Evolutionary conservation across 1,140 invertebrate species (phyloP), one percentile per base, ranked within the genome.

Genomic region (Cydia pomonella): DNA sequence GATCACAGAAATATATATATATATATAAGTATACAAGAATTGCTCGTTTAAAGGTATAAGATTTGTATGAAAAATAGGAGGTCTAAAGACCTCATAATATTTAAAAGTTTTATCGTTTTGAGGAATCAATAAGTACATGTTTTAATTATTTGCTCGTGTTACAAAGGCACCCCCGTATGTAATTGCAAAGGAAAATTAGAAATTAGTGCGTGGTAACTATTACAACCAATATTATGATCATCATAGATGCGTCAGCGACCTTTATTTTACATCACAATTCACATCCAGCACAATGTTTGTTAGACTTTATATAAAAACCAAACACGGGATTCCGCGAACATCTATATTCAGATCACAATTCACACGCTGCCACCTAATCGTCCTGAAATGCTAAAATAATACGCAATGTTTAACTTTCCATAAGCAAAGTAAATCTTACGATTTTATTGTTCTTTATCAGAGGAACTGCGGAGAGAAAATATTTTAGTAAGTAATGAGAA

Each of bases 311-410:
- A 23, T 23, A 23, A 59, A 59, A 23, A 10, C 9, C 53, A 59
- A 59, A 59, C 21, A 23, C 2, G 21, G 53, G 23, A 59, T 59
- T 59, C 53, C 53, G 21, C 10, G 53, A 59, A 59, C 50, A 18
- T 59, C 53, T 59, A 59, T 59, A 59, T 59, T 18, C 16, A 44
- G 10, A 53, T 21, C 44, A 12, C 44, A 44, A 77, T 78, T 82
- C 78, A 72, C 79, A 81, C 79, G 79, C 72, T 80, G 77, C 78
- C 77, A 75, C 79, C 77, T 80, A 73, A n/a, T 18, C 23, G 44
- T 38, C 41, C 66, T 29, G 62, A 64, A 64, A 64, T 7, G 12
- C 12, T 33, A 5, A 29, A 66, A 66, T 59, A 72, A 72, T 33
- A 71, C 27, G 66, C 38, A 71, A 38, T 66, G 63, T 66, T 66